Conservation (phyloP, 1,140 invertebrate species). For the Drosophila carrolli region DNA sequence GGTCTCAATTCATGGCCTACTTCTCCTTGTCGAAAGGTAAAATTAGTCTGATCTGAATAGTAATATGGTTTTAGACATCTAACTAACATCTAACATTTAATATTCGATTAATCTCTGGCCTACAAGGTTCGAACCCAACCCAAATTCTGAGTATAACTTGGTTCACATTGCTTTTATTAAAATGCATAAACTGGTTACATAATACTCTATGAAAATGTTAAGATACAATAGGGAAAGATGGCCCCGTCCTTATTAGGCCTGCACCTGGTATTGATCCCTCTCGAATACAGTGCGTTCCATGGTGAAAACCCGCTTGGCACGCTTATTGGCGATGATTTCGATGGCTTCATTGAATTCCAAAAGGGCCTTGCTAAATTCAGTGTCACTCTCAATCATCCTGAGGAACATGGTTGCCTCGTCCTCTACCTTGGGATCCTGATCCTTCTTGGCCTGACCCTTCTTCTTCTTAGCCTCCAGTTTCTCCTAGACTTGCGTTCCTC, state of each 20-base stretch:
- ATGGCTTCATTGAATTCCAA: slow-evolving; percentile 23
- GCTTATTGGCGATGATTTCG: neutral
- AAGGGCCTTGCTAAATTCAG: slow-evolving; percentile 20
- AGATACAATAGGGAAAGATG: neutral
- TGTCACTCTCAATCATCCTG: slow-evolving; percentile 14
- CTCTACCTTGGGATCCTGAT: neutral
- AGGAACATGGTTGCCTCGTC: slow-evolving; percentile 25
- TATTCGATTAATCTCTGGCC: too few relatives aligned
- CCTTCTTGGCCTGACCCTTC: slow-evolving; percentile 7
- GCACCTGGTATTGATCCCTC: too few relatives aligned
- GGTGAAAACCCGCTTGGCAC: slow-evolving; percentile 10
- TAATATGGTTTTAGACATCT: too few relatives aligned
- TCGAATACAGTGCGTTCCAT: slow-evolving; percentile 36
- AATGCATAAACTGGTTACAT: neutral
- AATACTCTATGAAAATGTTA: slow-evolving; percentile 3
- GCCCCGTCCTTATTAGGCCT: neutral
- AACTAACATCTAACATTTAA: too few relatives aligned
- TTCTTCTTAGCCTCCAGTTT: slow-evolving; percentile 23
- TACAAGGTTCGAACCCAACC: too few relatives aligned
- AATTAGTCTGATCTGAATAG: too few relatives aligned
- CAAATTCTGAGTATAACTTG: too few relatives aligned
- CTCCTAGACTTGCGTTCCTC: slow-evolving; percentile 18
- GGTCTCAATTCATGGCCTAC: too few relatives aligned
- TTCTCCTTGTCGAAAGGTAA: too few relatives aligned
- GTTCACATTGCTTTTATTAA: slow-evolving; percentile 1